A percentile compares a stretch with the other conserved stretches of the same genome.
These are phyloP conservation scores for Madoqua kirkii DNA, from an alignment of 2,113 vertebrate species.

Conservation along the genomic window DNA sequence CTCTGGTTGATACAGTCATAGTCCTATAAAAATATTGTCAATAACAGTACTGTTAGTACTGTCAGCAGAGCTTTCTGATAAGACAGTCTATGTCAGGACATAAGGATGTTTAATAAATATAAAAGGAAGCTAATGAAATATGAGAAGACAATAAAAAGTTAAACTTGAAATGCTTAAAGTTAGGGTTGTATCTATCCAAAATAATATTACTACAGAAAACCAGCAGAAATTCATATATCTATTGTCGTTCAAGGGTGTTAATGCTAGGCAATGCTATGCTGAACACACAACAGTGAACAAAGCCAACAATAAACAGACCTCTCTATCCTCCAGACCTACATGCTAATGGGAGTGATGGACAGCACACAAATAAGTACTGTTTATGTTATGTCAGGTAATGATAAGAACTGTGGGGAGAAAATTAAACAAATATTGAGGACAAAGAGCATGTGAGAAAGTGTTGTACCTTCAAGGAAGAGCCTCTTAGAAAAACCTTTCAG, in stretches of 20 bases:
- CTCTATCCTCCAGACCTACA: neutral
- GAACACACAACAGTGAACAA: neutral
- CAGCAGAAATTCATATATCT: neutral
- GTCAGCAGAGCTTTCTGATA: neutral
- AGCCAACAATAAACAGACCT: neutral
- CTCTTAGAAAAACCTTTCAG: neutral
- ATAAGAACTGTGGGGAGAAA: no score
- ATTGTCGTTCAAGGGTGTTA: neutral
- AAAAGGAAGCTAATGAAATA: neutral
- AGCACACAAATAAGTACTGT: neutral
- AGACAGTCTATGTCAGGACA: neutral
- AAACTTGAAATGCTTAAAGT: neutral
- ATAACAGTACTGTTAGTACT: neutral
- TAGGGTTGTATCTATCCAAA: neutral
- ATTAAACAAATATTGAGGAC: neutral
- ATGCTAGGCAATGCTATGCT: neutral
- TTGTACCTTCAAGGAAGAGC: neutral
- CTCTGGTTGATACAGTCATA: neutral
- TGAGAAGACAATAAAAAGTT: neutral
- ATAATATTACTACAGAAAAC: neutral
- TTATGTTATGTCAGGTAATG: neutral
- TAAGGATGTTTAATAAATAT: neutral
- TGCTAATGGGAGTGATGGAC: neutral
- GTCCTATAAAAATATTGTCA: neutral
- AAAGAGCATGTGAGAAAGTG: neutral